These are phyloP conservation scores for Malacoraja senta DNA, from an alignment of 2,797 vertebrate genomes.

Conservation along the genomic window DNA sequence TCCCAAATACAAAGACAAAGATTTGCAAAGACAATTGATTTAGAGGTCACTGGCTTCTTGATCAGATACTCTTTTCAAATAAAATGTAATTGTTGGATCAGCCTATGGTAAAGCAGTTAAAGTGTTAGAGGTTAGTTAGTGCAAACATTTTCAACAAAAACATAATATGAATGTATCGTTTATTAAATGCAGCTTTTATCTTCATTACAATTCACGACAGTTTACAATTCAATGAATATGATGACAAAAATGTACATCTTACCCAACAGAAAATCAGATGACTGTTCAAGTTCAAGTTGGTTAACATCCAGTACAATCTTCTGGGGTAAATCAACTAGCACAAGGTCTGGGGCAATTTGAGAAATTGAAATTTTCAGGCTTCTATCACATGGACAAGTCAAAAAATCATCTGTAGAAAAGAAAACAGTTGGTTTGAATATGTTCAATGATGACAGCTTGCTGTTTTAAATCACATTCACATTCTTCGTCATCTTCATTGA, in stretches of 20 bases:
- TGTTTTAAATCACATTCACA: neutral
- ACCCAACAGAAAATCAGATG: conserved; percentile 80
- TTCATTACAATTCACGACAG: neutral
- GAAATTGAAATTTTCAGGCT: conserved; percentile 73
- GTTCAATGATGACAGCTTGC: too few relatives aligned
- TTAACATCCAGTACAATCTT: conserved; percentile 75
- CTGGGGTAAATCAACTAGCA: conserved; percentile 79
- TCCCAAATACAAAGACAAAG: neutral
- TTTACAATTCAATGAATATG: neutral
- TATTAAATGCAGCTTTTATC: neutral
- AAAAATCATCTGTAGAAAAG: conserved; percentile 66
- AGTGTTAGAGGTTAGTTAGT: neutral
- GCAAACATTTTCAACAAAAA: neutral
- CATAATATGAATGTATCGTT: neutral
- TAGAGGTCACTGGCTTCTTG: neutral
- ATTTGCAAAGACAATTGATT: neutral
- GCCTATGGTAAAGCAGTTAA: neutral
- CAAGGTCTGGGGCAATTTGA: conserved; percentile 85
- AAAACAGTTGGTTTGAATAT: neutral
- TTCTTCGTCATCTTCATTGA: neutral
- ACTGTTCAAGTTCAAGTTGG: conserved; percentile 72
- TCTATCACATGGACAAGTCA: conserved; percentile 69
- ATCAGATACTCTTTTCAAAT: neutral
- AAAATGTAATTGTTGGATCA: neutral
- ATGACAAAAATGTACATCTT: conserved; percentile 34